A percentile compares a stretch with the other conserved stretches of the same genome.
Evolutionary conservation across 2,113 vertebrate genomes (phyloP).

Genomic region (Cavia aperea): DNA sequence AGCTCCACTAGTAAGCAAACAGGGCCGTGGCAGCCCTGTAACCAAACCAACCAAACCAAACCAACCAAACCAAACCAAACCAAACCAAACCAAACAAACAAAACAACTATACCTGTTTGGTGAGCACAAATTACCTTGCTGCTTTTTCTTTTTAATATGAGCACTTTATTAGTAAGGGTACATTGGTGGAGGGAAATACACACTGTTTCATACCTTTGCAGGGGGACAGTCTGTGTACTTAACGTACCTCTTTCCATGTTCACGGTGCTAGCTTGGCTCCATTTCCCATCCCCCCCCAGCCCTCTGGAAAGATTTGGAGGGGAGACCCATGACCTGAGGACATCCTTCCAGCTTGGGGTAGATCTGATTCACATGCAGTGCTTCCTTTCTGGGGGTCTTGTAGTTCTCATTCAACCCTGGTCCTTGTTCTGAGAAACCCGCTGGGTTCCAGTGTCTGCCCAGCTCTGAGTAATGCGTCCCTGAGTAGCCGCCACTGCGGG

Average conservation of each 20-base stretch:
- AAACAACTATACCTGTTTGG: too few relatives aligned
- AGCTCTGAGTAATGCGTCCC: neutral
- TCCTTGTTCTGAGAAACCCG: neutral
- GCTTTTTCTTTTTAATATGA: neutral
- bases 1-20: neutral
- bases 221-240: neutral
- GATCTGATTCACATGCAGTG: neutral
- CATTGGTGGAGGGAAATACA: rapidly evolving
- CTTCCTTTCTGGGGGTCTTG: neutral
- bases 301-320: too few relatives aligned
- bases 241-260: rapidly evolving
- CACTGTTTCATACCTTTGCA: neutral
- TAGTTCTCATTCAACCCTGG: neutral
- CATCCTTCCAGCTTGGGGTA: neutral
- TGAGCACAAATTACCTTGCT: too few relatives aligned
- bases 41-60: neutral
- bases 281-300: rapidly evolving
- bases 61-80: neutral
- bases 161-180: rapidly evolving
- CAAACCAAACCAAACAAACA: neutral
- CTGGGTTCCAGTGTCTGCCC: rapidly evolving
- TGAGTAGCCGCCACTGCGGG: neutral
- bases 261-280: rapidly evolving
- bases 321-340: rapidly evolving
- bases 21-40: too few relatives aligned